A percentile compares a stretch with the other conserved stretches of the same genome.
Conservation (phyloP, 2,888 invertebrate genomes). For the Ennomos fuscantarius region DNA sequence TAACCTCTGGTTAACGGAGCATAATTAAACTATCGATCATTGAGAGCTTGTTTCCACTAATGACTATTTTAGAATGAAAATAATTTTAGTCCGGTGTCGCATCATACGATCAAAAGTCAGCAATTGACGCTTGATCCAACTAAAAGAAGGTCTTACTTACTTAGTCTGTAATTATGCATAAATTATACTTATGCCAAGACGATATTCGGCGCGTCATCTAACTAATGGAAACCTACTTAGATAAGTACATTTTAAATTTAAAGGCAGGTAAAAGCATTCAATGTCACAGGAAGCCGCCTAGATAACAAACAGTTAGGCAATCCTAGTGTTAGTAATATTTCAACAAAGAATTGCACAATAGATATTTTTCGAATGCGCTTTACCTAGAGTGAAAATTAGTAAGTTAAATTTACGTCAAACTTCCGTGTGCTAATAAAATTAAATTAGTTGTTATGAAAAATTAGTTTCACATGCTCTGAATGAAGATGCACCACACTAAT, state of each 20-base stretch:
- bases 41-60: conserved; percentile 16
- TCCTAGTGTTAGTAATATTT: conserved; percentile 18
- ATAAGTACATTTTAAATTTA: conserved; percentile 11
- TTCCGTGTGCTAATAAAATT: conserved; percentile 13
- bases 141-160: not conserved
- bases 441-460: not conserved
- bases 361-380: conserved; percentile 19
- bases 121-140: too few relatives aligned
- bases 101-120: too few relatives aligned
- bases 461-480: too few relatives aligned
- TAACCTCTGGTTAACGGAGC: conserved; percentile 54
- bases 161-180: too few relatives aligned
- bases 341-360: conserved; percentile 20
- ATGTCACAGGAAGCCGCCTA: conserved; percentile 38
- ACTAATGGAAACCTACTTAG: not conserved
- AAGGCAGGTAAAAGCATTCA: conserved; percentile 33
- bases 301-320: conserved; percentile 25
- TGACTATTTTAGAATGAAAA: too few relatives aligned
- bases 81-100: too few relatives aligned
- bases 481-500: too few relatives aligned
- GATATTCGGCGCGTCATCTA: conserved; percentile 5
- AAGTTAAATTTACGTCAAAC: conserved; percentile 12
- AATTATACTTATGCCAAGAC: not conserved
- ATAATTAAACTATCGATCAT: conserved; percentile 57
- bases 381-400: conserved; percentile 20